A percentile compares a stretch with the other conserved stretches of the same genome.
These are phyloP conservation scores for Polypterus senegalus DNA, from an alignment of 2,113 vertebrate genomes.

Conservation along the genomic window DNA sequence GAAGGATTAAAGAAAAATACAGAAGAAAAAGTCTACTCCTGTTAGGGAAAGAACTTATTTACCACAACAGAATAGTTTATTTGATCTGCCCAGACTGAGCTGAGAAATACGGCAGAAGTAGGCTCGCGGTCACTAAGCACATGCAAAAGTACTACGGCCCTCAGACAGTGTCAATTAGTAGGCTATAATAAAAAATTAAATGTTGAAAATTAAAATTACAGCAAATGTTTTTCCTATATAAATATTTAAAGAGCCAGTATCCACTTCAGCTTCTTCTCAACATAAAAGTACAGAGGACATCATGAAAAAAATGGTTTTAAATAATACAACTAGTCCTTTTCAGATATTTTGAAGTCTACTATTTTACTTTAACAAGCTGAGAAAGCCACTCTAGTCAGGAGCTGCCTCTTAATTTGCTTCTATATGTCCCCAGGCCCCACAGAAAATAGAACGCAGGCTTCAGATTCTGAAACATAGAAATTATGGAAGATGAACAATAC, in stretches of 20 bases:
- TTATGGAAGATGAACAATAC: conserved; percentile 8
- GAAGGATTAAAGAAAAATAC: conserved; percentile 20
- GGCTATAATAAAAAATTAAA: conserved; percentile 2
- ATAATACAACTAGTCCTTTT: conserved; percentile 17
- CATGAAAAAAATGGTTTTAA: conserved; percentile 7
- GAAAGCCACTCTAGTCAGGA: conserved; percentile 11
- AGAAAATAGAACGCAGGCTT: conserved; percentile 19
- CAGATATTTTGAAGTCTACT: conserved; percentile 23
- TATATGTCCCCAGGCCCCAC: conserved; percentile 22
- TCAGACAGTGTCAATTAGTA: background rate
- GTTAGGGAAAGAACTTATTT: conserved; percentile 2
- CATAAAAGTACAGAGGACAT: conserved; percentile 12
- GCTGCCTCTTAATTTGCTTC: conserved; percentile 16
- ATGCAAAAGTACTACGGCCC: background rate
- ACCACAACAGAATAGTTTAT: background rate
- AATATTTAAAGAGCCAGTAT: conserved; percentile 1
- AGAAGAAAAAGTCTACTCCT: conserved; percentile 3
- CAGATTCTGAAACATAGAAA: conserved; percentile 20
- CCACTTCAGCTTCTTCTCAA: background rate
- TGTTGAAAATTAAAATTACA: background rate
- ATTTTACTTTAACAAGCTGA: conserved; percentile 24
- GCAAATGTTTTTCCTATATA: background rate
- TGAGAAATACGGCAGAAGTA: no score
- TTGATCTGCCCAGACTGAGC: background rate
- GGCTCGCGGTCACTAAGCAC: no score